Conservation (phyloP, 64 coral and sea anemone genomes). For the Orbicella faveolata region DNA sequence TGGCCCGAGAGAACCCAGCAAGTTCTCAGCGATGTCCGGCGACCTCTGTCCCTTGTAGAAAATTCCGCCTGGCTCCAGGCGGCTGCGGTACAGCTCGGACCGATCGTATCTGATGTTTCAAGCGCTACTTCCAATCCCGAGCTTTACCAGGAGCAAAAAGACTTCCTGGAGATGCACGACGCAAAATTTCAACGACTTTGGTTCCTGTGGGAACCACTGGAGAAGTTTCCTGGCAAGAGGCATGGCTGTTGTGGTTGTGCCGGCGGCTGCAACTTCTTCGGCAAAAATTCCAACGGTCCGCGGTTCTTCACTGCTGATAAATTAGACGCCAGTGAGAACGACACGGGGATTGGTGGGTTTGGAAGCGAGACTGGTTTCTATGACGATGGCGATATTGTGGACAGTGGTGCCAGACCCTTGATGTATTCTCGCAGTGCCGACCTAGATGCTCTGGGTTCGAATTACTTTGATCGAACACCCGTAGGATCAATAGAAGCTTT, state of each 20-base stretch:
- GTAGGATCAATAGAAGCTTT: constrained; percentile 68
- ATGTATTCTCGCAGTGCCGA: constrained; percentile 63
- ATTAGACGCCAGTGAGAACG: constrained; percentile 91
- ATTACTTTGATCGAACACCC: constrained; percentile 57
- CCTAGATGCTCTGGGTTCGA: constrained; percentile 50
- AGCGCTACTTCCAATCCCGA: constrained; percentile 54
- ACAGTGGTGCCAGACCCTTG: constrained; percentile 33
- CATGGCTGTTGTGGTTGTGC: constrained; percentile 78
- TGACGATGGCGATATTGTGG: constrained; percentile 58
- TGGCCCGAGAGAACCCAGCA: constrained; percentile 39
- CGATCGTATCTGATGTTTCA: constrained; percentile 81
- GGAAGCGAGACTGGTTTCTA: constrained; percentile 84
- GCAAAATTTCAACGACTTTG: constrained; percentile 71
- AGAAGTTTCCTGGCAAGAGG: constrained; percentile 47
- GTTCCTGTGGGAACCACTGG: constrained; percentile 88
- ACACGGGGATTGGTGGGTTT: constrained; percentile 80
- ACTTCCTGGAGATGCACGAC: constrained; percentile 92
- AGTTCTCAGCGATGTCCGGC: constrained; percentile 67
- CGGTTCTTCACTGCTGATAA: constrained; percentile 90
- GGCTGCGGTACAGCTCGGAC: constrained; percentile 74
- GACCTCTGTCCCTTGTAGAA: constrained; percentile 74
- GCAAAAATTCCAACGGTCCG: constrained; percentile 87
- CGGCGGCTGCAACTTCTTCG: constrained; percentile 97
- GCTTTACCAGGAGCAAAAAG: constrained; percentile 74
- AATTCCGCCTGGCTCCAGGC: constrained; percentile 88